Base-by-base conservation (phyloP, 2,797 vertebrate genomes). In the Poliocrania exsul region DNA sequence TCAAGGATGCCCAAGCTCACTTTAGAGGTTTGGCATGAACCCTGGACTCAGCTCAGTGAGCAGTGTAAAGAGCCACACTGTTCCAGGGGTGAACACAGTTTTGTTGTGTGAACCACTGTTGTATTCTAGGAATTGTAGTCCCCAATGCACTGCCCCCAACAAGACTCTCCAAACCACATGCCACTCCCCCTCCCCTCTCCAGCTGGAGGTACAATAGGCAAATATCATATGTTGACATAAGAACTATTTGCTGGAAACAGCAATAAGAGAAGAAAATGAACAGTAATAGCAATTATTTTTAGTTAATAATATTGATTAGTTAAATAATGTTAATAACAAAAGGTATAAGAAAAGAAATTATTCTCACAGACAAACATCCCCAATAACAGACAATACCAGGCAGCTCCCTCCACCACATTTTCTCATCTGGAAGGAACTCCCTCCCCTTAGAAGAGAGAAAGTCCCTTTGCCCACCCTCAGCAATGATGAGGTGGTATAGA, bases 381-480 rank as follows among this genome's bases (percentile, higher is more conserved):
- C 2, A 3, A 11, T 13, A 46, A 26, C 1, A 51, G 7, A 50
- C 75, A 57, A 51, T 40, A 31, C 12, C 8, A 5, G 29, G 33
- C 0, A 1, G 5, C 11, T 70, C 9, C 16, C 4, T 50, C 19
- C 13, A 50, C 20, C 26, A 20, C 0, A 1, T 70, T 77, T 88
- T 50, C 50, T 46, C 7, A 26, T 33, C 16, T 0, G 0, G 19
- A 70, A 50, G 28, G 37, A 57, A 12, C 5, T 2, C 2, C n/a
- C 57, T 61, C 16, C 50, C 16, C 23, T 19, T 0, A 0, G 19
- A n/a, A 33, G 61, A 24, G 21, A 33, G 5, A 72, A 6, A 29
- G 28, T 44, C 19, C 8, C n/a, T 82, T 29, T 5, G 13, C 28
- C 42, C 6, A 62, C 6, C 1, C 10, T 10, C 11, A 6, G 16